Evolutionary conservation across 1,140 invertebrate species (phyloP), one percentile per base, ranked within the genome.

Genomic region (Amyelois transitella): DNA sequence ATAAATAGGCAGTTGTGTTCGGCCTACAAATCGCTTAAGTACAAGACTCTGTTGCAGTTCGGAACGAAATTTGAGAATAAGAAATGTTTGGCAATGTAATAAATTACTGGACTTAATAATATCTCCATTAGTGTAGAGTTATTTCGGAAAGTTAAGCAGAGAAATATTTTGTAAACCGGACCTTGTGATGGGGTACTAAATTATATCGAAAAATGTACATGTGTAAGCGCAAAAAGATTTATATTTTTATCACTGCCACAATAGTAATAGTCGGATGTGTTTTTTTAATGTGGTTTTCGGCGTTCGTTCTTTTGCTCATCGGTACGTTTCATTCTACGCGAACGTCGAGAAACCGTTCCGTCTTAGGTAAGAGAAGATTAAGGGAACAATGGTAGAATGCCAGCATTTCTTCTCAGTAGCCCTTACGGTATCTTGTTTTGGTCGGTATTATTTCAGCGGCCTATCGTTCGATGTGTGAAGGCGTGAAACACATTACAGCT

Each of bases 171-270:
- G 72, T 80, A 66, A 80, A 59, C 65, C 62, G 51, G 60, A 58
- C 53, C 59, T 69, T 69, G 59, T 62, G 55, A 51, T 51, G 59
- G 62, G 61, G 62, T 64, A 68, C 60, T 70, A 72, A 81, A 78
- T 76, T 77, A 72, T 77, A 78, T 75, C 59, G 59, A 66, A 71
- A 56, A 59, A 55, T 52, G 62, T 65, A 62, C 48, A 74, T 52
- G 63, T 53, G 17, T 72, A 72, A 70, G 62, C 60, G 58, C 54
- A 56, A 56, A 70, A 62, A 71, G 59, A 67, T 65, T 75, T 79
- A 83, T 85, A 84, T 82, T 87, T 83, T 83, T 83, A 73, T 82
- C 81, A 87, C 79, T 84, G 81, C 82, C 81, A 80, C 75, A 66
- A 74, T 78, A 75, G 72, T 78, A 64, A 62, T 79, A 77, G 28